Evolutionary conservation across 2,113 vertebrate genomes (phyloP).

Genomic region (Channa argus): DNA sequence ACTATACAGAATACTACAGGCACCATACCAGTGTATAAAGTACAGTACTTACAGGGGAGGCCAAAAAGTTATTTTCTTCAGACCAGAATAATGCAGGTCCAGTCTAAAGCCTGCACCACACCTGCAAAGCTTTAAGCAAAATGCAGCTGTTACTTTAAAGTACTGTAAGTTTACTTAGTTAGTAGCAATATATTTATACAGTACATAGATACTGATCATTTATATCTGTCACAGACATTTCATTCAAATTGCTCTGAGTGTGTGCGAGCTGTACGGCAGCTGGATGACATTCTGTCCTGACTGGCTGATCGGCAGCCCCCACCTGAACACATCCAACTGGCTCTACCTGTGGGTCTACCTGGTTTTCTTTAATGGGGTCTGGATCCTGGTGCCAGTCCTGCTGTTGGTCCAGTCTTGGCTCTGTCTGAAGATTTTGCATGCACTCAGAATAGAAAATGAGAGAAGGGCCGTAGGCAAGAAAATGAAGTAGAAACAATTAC

Average conservation of each 20-base stretch:
- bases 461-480: constrained; percentile 42
- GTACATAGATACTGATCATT: too few species aligned
- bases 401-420: constrained; percentile 87
- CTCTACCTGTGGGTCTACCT: constrained; percentile 87
- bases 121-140: too few species aligned
- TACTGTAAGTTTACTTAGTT: too few species aligned
- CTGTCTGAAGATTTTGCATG: constrained; percentile 67
- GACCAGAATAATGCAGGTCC: too few species aligned
- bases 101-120: too few species aligned
- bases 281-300: constrained; percentile 86
- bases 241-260: constrained; percentile 82
- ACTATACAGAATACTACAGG: constrained; percentile 51
- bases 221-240: constrained; percentile 79
- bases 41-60: too few species aligned
- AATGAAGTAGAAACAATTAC: background rate
- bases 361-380: constrained; percentile 83
- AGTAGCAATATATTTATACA: too few species aligned
- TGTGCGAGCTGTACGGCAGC: constrained; percentile 83
- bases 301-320: constrained; percentile 82
- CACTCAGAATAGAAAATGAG: background rate
- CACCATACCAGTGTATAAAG: constrained; percentile 12
- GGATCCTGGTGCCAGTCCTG: constrained; percentile 81
- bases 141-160: too few species aligned
- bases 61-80: too few species aligned
- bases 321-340: constrained; percentile 80